Evolutionary conservation across 2,888 invertebrate species (phyloP).

Genomic region (Podabrus alpinus): DNA sequence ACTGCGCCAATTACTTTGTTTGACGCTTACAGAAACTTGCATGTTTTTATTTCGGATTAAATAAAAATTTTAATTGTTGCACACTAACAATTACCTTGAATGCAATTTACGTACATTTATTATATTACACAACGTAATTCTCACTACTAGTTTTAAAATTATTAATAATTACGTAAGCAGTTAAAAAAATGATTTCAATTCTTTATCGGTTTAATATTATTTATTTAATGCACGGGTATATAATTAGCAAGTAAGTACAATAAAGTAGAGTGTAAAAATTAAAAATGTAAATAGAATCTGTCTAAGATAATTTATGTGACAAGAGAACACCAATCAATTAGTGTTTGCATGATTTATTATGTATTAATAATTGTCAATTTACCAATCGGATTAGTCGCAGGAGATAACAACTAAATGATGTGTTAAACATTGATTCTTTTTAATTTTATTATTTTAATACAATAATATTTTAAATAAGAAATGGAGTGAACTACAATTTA

Average conservation of each 20-base stretch:
- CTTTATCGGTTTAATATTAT: background rate
- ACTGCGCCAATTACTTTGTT: background rate
- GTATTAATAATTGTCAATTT: background rate
- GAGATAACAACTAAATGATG: background rate
- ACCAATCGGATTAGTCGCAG: background rate
- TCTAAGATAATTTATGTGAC: slow-evolving; percentile 3
- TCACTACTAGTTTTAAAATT: background rate
- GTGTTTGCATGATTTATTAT: slow-evolving; percentile 4
- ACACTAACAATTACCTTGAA: background rate
- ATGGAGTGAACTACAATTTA: slow-evolving; percentile 4
- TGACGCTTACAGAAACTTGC: background rate
- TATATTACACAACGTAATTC: background rate
- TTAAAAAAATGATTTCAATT: background rate
- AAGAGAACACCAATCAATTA: slow-evolving; percentile 2
- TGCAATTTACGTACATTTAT: background rate
- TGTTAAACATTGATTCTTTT: background rate
- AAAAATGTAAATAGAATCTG: slow-evolving; percentile 3
- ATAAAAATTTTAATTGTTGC: background rate
- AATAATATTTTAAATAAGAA: background rate
- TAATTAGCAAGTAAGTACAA: background rate
- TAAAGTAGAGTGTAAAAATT: background rate
- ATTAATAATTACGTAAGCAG: background rate
- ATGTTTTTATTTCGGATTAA: background rate
- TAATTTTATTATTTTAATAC: background rate
- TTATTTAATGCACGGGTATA: background rate